Base-by-base conservation (phyloP, 2,888 invertebrate genomes). In the Pocota personata region DNA sequence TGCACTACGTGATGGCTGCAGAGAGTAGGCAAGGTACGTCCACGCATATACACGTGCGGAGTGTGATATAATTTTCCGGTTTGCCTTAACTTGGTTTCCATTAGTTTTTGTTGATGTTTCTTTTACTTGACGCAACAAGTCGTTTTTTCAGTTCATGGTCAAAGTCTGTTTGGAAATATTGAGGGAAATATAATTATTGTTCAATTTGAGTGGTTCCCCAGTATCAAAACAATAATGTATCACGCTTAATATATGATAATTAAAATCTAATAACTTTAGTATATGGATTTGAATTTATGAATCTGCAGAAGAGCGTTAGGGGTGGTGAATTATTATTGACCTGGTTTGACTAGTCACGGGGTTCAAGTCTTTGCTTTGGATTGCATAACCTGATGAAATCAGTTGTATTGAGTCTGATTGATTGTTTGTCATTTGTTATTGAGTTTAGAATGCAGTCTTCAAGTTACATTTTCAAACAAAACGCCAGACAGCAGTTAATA, bases 21-120 rank as follows among this genome's bases (percentile, higher is more conserved):
- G 52, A 64, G 62, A 71, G 69, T 35, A 71, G 43, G 27, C n/a
- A n/a, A n/a, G n/a, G n/a, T n/a, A n/a, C n/a, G n/a, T 72, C 37
- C 48, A 72, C 79, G 57, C 48, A 48, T 60, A 32, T 64, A 64
- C 71, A 79, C 79, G 64, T 72, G 79, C 62, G 35, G 40, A 12
- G 27, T 19, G 71, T 79, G 72, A 79, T 79, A 79, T 79, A 79
- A 79, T 79, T 79, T 72, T 79, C 79, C 79, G 79, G 79, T 79
- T 79, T 79, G 16, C 48, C 32, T 62, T 40, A 43, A 52, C 10
- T 52, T 69, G 16, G 43, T 71, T 69, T 60, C 14, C 30, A 71
- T 62, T 35, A 69, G 40, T 24, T 60, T 50, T 30, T 52, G 60
- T 57, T 78, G 71, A 67, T 77, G 60, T 32, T 50, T 66, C 19